Base-by-base conservation (phyloP, 2,888 invertebrate species). In the Beris chalybata region DNA sequence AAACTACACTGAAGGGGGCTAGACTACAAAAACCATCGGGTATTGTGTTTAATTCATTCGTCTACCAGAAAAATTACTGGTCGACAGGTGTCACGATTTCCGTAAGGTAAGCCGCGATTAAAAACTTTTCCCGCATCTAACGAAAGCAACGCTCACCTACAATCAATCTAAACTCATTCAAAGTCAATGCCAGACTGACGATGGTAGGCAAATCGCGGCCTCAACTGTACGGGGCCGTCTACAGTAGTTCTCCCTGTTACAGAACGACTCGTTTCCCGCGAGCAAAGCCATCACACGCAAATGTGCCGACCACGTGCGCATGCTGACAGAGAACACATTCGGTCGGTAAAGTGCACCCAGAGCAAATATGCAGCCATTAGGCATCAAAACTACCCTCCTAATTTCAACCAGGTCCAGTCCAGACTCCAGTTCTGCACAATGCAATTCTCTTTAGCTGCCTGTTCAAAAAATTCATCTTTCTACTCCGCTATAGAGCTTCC, bases 151-250 rank as follows among this genome's bases (percentile, higher is more conserved):
- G 52, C 15, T 22, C 50, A 22, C 38, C 61, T 22, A 38, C 52
- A 50, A 15, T 50, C 52, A 50, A 15, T 50, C 61, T 38, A 50
- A 32, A 38, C 50, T 47, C 61, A 61, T 50, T 52, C 61, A 61
- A 61, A 61, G 61, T 61, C 61, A 52, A 61, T 61, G 43, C 52
- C 61, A 61, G 61, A 61, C 61, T 61, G 52, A 52, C 45, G 58
- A 47, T 45, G 48, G 58, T 11, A 31, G 1, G 47, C 9, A 59
- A 48, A 59, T 45, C 7, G 11, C 54, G 29, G 15, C 13, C 29
- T 56, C 15, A 15, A 38, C 43, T 13, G 7, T 32, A 54, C 9
- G 44, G 5, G n/a, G 47, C 12, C 13, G 15, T 22, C 15, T 52
- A 29, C 5, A 52, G 52, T 29, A 11, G 11, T 22, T 52, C 52